Evolutionary conservation across 2,113 vertebrate species (phyloP).

Genomic region (Syngnathus floridae): DNA sequence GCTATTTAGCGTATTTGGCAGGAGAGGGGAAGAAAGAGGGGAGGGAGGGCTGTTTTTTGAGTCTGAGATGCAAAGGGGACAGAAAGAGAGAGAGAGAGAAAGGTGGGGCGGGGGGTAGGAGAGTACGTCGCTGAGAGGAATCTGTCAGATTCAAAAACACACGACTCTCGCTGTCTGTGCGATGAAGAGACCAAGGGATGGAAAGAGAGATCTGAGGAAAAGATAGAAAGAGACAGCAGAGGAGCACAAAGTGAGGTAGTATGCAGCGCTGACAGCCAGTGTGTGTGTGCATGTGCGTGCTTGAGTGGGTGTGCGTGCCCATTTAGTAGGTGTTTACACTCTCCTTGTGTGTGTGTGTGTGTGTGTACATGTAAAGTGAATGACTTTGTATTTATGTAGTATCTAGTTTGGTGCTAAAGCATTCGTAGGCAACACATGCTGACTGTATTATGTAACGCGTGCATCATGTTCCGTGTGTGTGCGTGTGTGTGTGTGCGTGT

Average conservation of each 20-base stretch:
- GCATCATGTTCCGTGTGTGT: slow-evolving; percentile 40
- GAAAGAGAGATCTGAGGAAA: slow-evolving; percentile 31
- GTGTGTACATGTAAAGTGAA: slow-evolving; percentile 32
- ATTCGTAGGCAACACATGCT: slow-evolving; percentile 27
- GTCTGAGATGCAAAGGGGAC: slow-evolving; percentile 40
- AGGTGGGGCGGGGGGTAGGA: slow-evolving; percentile 35
- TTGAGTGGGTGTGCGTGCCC: slow-evolving; percentile 22
- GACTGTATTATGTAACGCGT: slow-evolving; percentile 63
- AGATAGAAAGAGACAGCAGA: slow-evolving; percentile 46
- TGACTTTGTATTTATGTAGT: slow-evolving; percentile 35
- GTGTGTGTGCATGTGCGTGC: slow-evolving; percentile 25
- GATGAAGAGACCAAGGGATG: slow-evolving; percentile 31
- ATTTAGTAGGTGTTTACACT: neutral
- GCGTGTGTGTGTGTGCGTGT: slow-evolving; percentile 24
- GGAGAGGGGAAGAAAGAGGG: slow-evolving; percentile 40
- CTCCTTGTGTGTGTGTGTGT: slow-evolving; percentile 22
- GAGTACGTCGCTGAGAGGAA: slow-evolving; percentile 63
- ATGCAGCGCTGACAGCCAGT: slow-evolving; percentile 48
- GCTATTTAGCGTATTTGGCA: slow-evolving; percentile 55
- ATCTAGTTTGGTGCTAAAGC: slow-evolving; percentile 37
- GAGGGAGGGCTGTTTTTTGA: slow-evolving; percentile 52
- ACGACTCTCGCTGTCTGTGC: slow-evolving; percentile 31
- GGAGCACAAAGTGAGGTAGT: slow-evolving; percentile 69
- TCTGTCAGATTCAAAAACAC: slow-evolving; percentile 70
- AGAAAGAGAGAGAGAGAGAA: slow-evolving; percentile 23